A percentile compares a stretch with the other conserved stretches of the same genome.
Evolutionary conservation across 2,797 vertebrate species (phyloP).

Genomic region (Tenualosa ilisha): DNA sequence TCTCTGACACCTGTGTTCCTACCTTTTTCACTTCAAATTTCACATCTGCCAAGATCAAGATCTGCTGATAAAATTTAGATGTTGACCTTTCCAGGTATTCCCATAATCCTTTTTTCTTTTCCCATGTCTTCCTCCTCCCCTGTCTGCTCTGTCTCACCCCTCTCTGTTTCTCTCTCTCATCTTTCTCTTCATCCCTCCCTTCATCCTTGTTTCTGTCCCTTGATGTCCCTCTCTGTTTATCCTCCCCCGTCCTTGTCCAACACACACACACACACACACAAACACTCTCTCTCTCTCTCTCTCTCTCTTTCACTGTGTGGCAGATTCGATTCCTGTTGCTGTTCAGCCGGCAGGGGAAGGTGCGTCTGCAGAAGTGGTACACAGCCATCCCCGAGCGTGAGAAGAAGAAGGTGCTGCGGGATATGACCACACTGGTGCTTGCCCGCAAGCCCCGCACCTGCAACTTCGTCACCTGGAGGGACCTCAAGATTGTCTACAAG

Average conservation of each 20-base stretch:
- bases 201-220: background rate
- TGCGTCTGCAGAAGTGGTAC: conserved; percentile 98
- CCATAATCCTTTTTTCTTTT: background rate
- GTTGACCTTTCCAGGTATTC: too few relatives aligned
- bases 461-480: conserved; percentile 97
- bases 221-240: background rate
- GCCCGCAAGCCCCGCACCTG: conserved; percentile 87
- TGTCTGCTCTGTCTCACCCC: background rate
- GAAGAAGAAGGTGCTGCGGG: conserved; percentile 92
- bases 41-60: too few relatives aligned
- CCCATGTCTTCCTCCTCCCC: background rate
- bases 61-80: background rate
- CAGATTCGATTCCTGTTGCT: conserved; percentile 96
- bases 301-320: conserved; percentile 19
- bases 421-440: conserved; percentile 89
- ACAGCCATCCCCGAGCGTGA: conserved; percentile 86
- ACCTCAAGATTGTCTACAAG: conserved; percentile 97
- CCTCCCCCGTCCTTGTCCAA: background rate
- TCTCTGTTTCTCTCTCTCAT: too few relatives aligned
- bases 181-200: background rate
- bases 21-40: too few relatives aligned
- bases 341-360: conserved; percentile 96
- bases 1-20: too few relatives aligned
- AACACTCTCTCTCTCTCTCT: background rate
- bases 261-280: too few relatives aligned